Percentiles rank a stretch among this genome's conserved stretches.
phyloP scores from a whole-genome alignment of 2,888 invertebrate species.

The Ectemnius continuus region DNA sequence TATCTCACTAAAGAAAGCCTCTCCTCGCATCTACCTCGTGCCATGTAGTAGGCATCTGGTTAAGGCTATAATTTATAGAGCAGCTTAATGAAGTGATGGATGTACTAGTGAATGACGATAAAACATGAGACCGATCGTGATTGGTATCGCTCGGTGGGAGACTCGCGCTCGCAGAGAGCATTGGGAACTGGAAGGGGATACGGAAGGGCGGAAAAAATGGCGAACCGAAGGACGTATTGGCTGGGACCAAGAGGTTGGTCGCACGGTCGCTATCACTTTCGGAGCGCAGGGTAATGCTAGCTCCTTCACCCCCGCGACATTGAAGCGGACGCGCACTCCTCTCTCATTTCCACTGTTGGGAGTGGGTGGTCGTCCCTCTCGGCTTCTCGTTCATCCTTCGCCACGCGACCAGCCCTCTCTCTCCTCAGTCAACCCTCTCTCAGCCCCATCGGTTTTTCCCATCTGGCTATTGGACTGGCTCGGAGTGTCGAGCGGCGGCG shows the following conservation, averaged over 20 bases:
- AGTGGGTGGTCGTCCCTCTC: slow-evolving; percentile 52
- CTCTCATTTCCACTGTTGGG: slow-evolving; percentile 38
- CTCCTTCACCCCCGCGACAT: slow-evolving; percentile 59
- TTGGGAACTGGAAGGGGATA: no score
- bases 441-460: slow-evolving; percentile 70
- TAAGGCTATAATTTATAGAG: no score
- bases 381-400: slow-evolving; percentile 47
- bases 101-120: no score
- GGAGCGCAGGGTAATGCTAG: slow-evolving; percentile 46
- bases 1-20: background rate
- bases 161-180: no score
- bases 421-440: slow-evolving; percentile 45
- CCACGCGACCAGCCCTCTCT: slow-evolving; percentile 46
- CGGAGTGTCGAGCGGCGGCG: slow-evolving; percentile 67
- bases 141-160: no score
- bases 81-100: no score
- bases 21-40: background rate
- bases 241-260: slow-evolving; percentile 52
- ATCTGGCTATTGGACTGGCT: slow-evolving; percentile 77
- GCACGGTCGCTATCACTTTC: slow-evolving; percentile 54
- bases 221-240: slow-evolving; percentile 65
- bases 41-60: no score
- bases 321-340: slow-evolving; percentile 54
- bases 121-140: no score
- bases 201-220: slow-evolving; percentile 61